Evolutionary conservation across 2,888 invertebrate species (phyloP), one percentile per base, ranked within the genome.

Genomic region (Craniophora ligustri): DNA sequence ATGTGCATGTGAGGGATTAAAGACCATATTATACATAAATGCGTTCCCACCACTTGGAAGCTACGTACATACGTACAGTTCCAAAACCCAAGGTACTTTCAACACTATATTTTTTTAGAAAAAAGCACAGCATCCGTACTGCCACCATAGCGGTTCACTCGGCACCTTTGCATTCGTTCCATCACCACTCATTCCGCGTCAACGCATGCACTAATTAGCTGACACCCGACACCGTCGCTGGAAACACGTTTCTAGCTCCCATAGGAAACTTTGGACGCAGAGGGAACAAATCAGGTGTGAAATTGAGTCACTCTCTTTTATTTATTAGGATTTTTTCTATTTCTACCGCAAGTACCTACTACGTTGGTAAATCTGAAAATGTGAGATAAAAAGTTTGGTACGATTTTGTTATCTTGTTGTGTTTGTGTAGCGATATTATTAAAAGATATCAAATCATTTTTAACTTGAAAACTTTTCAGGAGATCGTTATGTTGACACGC

Each of bases 161-260:
- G 55, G 68, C 85, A 80, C 88, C 85, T 86, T 83, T 76, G 67
- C 82, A 72, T 80, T 82, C 76, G 82, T 81, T 80, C 80, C 80
- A 66, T 81, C 84, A 79, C 77, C 81, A 63, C 78, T 81, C 86
- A 89, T 91, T 91, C 87, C 89, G 86, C 90, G 83, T 87, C 91
- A 87, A 78, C 88, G 91, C 89, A 79, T 87, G 81, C 82, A 86
- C 90, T 91, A 92, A 91, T 92, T 92, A 91, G 86, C 78, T 84
- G 86, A 86, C 85, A 89, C 79, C 85, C 83, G 78, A 89, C 85
- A 86, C 88, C 79, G 67, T 55, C 68, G 47, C 66, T 74, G 73
- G 75, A 65, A 72, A 66, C 73, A 68, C 60, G 76, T 61, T 78
- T 72, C 79, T 78, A 78, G 79, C 86, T 86, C 86, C 84, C 86